Evolutionary conservation across 2,888 invertebrate species (phyloP), one percentile per base, ranked within the genome.

Genomic region (Anaspis maculata): DNA sequence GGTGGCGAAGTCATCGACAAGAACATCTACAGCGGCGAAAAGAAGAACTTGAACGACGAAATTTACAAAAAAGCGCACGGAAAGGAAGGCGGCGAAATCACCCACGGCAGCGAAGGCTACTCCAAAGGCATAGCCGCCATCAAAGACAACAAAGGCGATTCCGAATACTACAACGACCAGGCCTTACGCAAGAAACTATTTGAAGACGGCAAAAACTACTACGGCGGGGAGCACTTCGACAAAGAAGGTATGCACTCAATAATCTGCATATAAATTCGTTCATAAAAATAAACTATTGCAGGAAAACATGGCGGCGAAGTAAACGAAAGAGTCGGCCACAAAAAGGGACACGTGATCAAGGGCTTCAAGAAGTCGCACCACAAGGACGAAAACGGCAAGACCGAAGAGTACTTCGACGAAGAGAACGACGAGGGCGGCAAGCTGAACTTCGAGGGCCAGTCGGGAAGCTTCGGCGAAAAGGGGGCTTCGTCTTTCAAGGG

Each of bases 281-380:
- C 9, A 19, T 9, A 11, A 29, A 21, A 12, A n/a, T 15, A 13
- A 13, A 13, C 19, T 29, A 10, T 29, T 19, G 3, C 32, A 61
- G 61, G 62, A 66, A 71, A 71, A 39, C 73, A 73, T 33, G 74
- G 73, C 32, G 72, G 70, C 31, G 69, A 73, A 42, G 46, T 73
- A 16, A 72, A 74, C 36, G 68, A 71, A 45, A 71, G 72, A 3
- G 70, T 71, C 31, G 73, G 73, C 25, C 76, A 77, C 56, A 76
- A 75, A 49, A 78, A 77, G 44, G 77, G 77, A 1, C 77, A 77
- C 52, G 70, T 71, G 9, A 73, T 75, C 56, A 77, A 78, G 55
- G 77, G 78, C n/a, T 78, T 73, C 59, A 77, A 79, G 53, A 68
- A 72, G 3, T 75, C 77, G 3, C 75, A 77, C 53, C 76, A 76